phyloP scores from a whole-genome alignment of 2,888 invertebrate genomes.

The Sicus ferrugineus region DNA sequence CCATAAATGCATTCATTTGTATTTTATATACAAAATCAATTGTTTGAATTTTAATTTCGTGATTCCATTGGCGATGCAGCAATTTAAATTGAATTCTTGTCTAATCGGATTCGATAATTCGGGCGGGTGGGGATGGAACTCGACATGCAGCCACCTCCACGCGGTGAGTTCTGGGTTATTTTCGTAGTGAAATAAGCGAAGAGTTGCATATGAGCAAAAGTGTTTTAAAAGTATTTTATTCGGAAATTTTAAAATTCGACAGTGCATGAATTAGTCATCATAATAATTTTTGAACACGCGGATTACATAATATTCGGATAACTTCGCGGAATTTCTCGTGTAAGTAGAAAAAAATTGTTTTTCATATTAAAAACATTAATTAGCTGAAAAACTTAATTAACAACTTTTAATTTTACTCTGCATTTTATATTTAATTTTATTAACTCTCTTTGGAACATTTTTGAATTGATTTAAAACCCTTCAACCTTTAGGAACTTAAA shows the following conservation, averaged over 20 bases:
- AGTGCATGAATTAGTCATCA: background rate
- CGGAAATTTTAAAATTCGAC: background rate
- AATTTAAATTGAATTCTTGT: background rate
- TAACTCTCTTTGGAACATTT: no score
- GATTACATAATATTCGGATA: no score
- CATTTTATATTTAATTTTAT: no score
- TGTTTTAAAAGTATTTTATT: background rate
- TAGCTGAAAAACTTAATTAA: no score
- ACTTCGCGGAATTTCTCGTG: no score
- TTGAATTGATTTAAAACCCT: no score
- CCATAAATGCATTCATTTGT: background rate
- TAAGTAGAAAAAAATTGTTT: no score
- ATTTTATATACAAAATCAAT: background rate
- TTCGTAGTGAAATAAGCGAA: constrained; percentile 17
- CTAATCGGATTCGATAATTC: background rate
- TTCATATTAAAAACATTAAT: no score
- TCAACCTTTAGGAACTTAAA: no score
- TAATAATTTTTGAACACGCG: no score
- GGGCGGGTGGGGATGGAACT: constrained; percentile 18
- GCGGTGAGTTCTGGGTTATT: constrained; percentile 26
- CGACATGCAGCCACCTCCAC: constrained; percentile 20
- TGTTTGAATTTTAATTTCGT: background rate
- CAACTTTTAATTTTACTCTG: no score
- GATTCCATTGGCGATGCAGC: background rate
- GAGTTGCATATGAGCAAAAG: constrained; percentile 13